Percentiles rank a stretch among this genome's conserved stretches.
Conservation (phyloP, 2,888 invertebrate species). For the Campoletis raptor region DNA sequence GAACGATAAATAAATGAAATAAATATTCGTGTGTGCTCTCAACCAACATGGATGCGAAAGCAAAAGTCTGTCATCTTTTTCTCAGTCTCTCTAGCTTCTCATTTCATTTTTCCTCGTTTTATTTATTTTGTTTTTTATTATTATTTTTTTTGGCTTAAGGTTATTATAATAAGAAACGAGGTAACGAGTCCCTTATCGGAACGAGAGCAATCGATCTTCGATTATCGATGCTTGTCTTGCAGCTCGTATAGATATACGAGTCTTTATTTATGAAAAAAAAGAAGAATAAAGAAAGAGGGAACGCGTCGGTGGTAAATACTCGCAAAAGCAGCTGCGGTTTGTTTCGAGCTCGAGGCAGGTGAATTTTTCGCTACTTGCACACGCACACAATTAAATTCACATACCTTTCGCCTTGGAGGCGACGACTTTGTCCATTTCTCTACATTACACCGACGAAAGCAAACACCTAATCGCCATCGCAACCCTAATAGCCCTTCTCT, state of each 20-base stretch:
- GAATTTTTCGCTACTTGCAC: conserved; percentile 76
- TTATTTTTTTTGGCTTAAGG: conserved; percentile 26
- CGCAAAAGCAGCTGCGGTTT: conserved; percentile 55
- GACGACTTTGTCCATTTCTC: conserved; percentile 58
- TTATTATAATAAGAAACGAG: conserved; percentile 62
- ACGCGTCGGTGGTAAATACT: conserved; percentile 62
- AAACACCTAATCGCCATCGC: conserved; percentile 81
- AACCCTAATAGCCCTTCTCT: conserved; percentile 79
- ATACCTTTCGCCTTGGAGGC: conserved; percentile 62
- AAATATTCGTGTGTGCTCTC: conserved; percentile 56
- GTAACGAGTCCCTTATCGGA: conserved; percentile 65
- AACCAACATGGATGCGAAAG: not conserved
- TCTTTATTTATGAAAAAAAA: not conserved
- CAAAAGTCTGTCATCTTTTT: conserved; percentile 14
- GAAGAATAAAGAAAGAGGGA: conserved; percentile 22
- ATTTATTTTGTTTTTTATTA: not conserved
- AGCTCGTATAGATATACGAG: conserved; percentile 50
- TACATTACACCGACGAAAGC: conserved; percentile 69
- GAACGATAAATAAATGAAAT: conserved; percentile 63
- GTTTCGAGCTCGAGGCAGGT: conserved; percentile 75
- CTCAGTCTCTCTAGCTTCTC: conserved; percentile 22
- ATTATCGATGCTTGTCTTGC: conserved; percentile 69
- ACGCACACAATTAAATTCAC: conserved; percentile 20
- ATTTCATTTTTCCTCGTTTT: conserved; percentile 8
- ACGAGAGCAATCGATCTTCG: conserved; percentile 68